Evolutionary conservation across 2,113 vertebrate species (phyloP).

Genomic region (Saguinus midas): DNA sequence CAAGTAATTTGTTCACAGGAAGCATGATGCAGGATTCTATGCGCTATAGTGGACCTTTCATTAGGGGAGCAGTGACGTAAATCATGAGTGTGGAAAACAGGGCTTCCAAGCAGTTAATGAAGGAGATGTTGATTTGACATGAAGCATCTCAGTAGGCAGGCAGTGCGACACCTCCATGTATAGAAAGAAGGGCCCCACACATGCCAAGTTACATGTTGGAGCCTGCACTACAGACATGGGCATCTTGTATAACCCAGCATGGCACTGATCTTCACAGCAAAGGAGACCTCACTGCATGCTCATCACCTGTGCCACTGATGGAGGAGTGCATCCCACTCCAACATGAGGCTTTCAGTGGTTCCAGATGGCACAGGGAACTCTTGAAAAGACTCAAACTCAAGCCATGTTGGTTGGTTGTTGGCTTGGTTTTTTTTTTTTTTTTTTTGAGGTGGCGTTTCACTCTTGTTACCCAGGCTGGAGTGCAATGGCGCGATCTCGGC

Average conservation of each 20-base stretch:
- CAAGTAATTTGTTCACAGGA: background rate
- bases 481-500: too few relatives aligned
- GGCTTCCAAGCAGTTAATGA: background rate
- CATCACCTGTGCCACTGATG: too few relatives aligned
- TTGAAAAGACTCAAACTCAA: background rate
- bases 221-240: background rate
- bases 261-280: background rate
- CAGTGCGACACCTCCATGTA: background rate
- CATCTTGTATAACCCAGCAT: background rate
- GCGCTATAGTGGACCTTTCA: background rate
- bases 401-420: background rate
- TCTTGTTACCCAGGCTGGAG: too few relatives aligned
- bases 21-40: background rate
- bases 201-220: background rate
- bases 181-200: background rate
- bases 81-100: background rate
- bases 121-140: background rate
- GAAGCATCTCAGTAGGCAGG: background rate
- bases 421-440: too few relatives aligned
- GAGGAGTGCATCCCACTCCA: too few relatives aligned
- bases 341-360: background rate
- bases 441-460: too few relatives aligned
- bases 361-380: background rate
- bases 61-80: background rate
- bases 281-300: background rate